A percentile compares a stretch with the other conserved stretches of the same genome.
These are phyloP conservation scores for Leptopilina clavipes DNA, from an alignment of 1,140 invertebrate genomes.

Conservation along the genomic window DNA sequence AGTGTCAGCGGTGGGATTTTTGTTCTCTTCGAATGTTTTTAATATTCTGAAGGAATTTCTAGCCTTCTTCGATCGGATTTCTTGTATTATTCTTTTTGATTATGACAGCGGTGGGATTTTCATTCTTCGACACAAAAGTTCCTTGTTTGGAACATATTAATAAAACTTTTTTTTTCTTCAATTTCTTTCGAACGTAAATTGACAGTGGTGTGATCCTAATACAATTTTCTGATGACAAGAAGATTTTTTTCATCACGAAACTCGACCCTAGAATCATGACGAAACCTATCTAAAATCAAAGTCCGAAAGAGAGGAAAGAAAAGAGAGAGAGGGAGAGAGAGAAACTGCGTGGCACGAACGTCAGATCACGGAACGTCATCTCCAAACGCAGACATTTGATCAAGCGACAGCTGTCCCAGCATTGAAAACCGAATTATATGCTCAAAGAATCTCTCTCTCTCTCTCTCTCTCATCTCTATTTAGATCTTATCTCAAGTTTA, in stretches of 20 bases:
- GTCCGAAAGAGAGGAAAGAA: slow-evolving; percentile 49
- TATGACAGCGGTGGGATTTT: too few species aligned
- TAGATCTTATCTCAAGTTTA: slow-evolving; percentile 69
- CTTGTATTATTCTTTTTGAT: too few species aligned
- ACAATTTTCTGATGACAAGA: slow-evolving; percentile 10
- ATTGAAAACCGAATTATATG: slow-evolving; percentile 73
- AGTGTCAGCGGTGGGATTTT: too few species aligned
- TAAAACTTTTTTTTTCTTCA: too few species aligned
- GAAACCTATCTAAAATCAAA: slow-evolving; percentile 70
- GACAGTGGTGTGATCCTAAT: not conserved
- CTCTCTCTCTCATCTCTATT: slow-evolving; percentile 74
- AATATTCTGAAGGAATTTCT: too few species aligned
- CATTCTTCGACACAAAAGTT: too few species aligned
- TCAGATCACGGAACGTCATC: slow-evolving; percentile 54
- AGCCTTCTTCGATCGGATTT: too few species aligned
- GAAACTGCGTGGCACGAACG: too few species aligned
- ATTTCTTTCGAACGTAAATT: not conserved
- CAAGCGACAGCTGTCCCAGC: slow-evolving; percentile 72
- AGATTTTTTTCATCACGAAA: slow-evolving; percentile 41
- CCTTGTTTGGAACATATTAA: too few species aligned
- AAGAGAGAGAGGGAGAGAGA: slow-evolving; percentile 48
- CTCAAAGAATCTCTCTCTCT: slow-evolving; percentile 71
- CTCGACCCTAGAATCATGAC: slow-evolving; percentile 59
- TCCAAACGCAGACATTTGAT: slow-evolving; percentile 51
- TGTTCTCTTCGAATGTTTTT: too few species aligned